Conservation (phyloP, 2,797 vertebrate species). For the Sciurus carolinensis region DNA sequence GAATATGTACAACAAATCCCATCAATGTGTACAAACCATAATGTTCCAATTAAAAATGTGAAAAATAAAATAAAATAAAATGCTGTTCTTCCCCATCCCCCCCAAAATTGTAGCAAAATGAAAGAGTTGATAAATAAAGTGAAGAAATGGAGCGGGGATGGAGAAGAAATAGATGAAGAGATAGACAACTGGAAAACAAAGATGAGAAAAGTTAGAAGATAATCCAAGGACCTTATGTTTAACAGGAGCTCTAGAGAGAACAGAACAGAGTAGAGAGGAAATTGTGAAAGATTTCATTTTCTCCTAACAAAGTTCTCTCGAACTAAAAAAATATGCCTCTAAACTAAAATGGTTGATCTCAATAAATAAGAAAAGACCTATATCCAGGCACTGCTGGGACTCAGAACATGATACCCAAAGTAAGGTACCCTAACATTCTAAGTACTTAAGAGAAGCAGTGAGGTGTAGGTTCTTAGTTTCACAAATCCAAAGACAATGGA, state of each 20-base stretch:
- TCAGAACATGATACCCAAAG: not conserved
- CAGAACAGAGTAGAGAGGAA: not conserved
- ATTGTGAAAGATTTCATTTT: conserved; percentile 18
- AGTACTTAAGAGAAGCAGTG: not conserved
- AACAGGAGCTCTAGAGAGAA: not conserved
- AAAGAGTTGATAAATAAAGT: conserved; percentile 34
- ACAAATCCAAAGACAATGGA: no score
- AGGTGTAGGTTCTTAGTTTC: no score
- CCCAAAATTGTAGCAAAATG: not conserved
- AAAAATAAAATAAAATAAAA: no score
- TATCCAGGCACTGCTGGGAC: not conserved
- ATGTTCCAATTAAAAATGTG: no score
- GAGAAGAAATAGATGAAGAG: not conserved
- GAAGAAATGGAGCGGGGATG: not conserved
- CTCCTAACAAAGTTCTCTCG: conserved; percentile 36
- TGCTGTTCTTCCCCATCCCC: no score
- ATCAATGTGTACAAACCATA: no score
- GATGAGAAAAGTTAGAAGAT: not conserved
- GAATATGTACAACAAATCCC: no score
- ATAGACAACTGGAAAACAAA: not conserved
- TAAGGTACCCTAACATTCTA: no score
- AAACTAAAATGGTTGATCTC: not conserved
- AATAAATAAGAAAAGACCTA: not conserved
- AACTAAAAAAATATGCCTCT: not conserved
- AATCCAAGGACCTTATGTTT: not conserved